Conservation (phyloP, 2,113 vertebrate genomes). For the Equus quagga region DNA sequence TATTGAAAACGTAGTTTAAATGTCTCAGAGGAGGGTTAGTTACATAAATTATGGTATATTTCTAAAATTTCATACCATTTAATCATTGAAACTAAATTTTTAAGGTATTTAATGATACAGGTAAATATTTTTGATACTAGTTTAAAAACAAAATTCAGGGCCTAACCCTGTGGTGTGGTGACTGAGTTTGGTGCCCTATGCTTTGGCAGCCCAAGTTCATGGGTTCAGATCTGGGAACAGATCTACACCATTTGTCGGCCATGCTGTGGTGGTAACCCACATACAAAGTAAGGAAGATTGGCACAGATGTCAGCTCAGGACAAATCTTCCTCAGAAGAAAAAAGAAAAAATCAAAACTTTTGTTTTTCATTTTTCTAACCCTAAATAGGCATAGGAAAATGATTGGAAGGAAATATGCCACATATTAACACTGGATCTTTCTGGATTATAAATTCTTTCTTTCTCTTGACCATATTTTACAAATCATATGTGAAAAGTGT, state of each 20-base stretch:
- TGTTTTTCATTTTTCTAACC: background rate
- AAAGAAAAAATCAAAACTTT: no score
- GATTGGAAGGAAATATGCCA: background rate
- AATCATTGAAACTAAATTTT: conserved; percentile 20
- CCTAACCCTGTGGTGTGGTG: no score
- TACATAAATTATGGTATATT: background rate
- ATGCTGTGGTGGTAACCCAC: no score
- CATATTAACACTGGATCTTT: background rate
- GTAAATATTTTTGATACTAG: background rate
- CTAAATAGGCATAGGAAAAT: background rate
- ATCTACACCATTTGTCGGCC: no score
- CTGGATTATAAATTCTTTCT: background rate
- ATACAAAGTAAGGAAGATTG: no score
- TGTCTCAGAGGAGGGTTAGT: background rate
- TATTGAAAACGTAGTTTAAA: conserved; percentile 20
- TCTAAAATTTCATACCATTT: background rate
- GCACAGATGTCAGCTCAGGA: no score
- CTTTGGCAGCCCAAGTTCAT: no score
- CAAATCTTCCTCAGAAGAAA: no score
- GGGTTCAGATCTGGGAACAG: no score
- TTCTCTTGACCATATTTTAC: background rate
- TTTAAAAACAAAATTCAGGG: background rate
- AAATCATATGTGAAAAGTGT: background rate
- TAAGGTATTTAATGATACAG: background rate
- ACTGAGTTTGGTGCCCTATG: no score